Evolutionary conservation across 2,797 vertebrate species (phyloP), one percentile per base, ranked within the genome.

Genomic region (Columba guinea): DNA sequence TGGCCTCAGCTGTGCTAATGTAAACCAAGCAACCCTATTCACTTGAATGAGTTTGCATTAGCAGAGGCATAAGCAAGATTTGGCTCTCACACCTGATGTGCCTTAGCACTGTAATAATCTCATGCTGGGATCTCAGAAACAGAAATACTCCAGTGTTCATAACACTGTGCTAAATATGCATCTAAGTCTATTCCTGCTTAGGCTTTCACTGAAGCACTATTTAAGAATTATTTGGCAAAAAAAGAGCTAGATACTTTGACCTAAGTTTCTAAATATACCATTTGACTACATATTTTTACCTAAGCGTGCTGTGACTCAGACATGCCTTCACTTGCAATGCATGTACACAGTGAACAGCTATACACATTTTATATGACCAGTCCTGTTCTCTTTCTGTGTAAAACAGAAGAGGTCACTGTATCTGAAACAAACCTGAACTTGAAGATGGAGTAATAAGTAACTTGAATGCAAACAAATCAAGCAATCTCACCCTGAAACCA

Each of bases 381-480:
- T 16, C 37, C 49, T 74, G n/a, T 84, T 93, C 70, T 48, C 35
- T 79, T 67, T 93, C 74, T 87, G 59, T 11, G 27, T 76, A 56
- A 79, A 86, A 73, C 58, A 78, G 94, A 87, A 92, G 75, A 90
- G 69, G 76, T 81, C 87, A 89, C 90, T 59, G 7, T 87, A n/a
- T 44, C 52, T 89, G 90, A 93, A 90, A 82, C 80, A 95, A 87
- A 91, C 52, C 62, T 76, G 80, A 93, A 84, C 80, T 63, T 74
- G 39, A 79, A 87, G 48, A 51, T 44, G 23, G n/a, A 59, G 30
- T 84, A 79, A 63, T 59, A 76, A 95, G 84, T 80, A 84, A 92
- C 70, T 37, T 64, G 56, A 93, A 79, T 17, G 34, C 80, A 93
- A 95, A 81, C 70, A 87, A 85, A 77, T 48, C 74, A 34, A 82